Percentiles rank a stretch among this genome's conserved stretches.
These are phyloP conservation scores for Harpegnathos saltator DNA, from an alignment of 1,140 invertebrate species.

Conservation along the genomic window DNA sequence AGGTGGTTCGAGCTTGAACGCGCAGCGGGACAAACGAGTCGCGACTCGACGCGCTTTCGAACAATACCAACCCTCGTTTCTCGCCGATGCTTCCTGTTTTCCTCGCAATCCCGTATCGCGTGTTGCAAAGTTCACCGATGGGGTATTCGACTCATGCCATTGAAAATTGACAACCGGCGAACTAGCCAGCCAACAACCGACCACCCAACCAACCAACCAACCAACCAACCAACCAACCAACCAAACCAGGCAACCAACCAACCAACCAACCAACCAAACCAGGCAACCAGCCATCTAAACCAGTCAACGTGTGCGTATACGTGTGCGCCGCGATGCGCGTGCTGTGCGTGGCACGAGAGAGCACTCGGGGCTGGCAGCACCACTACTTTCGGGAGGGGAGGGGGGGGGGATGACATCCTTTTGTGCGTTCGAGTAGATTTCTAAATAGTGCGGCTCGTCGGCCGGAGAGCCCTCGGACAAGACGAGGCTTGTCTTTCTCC, in stretches of 20 bases:
- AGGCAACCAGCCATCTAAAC: no score
- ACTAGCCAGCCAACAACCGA: not conserved
- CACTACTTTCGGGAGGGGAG: constrained; percentile 20
- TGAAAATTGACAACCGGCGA: constrained; percentile 41
- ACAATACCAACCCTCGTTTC: constrained; percentile 1
- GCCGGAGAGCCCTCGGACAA: constrained; percentile 30
- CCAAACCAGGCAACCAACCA: not conserved
- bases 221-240: not conserved
- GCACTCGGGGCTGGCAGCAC: constrained; percentile 39
- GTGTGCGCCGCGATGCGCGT: constrained; percentile 3
- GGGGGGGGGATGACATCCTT: constrained; percentile 45
- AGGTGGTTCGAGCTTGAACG: not conserved
- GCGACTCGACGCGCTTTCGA: constrained; percentile 30
- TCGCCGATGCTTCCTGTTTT: not conserved
- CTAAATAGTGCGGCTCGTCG: constrained; percentile 49
- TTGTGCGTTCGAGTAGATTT: constrained; percentile 54
- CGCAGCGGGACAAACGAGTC: constrained; percentile 3
- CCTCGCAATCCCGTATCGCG: not conserved
- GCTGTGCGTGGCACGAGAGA: constrained; percentile 53
- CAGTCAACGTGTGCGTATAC: not conserved
- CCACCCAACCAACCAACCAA: no score
- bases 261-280: no score
- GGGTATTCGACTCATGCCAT: constrained; percentile 44
- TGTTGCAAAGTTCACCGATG: constrained; percentile 43
- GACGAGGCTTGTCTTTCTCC: constrained; percentile 36